Evolutionary conservation across 2,888 invertebrate genomes (phyloP).

Genomic region (Theretra japonica): DNA sequence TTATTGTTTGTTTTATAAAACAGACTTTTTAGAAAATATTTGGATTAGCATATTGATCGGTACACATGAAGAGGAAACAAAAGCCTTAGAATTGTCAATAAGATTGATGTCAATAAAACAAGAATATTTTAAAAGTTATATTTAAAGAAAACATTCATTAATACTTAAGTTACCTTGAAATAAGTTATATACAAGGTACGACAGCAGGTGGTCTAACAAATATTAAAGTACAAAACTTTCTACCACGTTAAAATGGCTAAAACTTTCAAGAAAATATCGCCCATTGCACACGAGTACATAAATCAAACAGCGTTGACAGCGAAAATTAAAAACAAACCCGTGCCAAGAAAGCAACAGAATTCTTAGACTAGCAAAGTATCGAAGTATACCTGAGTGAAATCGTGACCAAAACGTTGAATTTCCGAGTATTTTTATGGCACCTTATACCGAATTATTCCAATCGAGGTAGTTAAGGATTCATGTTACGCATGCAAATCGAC

Average conservation of each 20-base stretch:
- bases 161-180: not conserved
- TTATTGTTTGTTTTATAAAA: not conserved
- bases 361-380: not conserved
- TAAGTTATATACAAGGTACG: not conserved
- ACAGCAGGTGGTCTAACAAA: not conserved
- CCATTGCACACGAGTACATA: constrained; percentile 28
- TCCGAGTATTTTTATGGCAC: constrained; percentile 59
- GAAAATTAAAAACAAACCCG: constrained; percentile 34
- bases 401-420: constrained; percentile 46
- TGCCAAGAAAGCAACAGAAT: constrained; percentile 30
- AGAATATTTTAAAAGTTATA: too few species aligned
- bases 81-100: too few species aligned
- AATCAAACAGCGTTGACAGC: constrained; percentile 11
- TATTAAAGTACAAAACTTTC: not conserved
- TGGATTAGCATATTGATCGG: not conserved
- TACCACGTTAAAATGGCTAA: not conserved
- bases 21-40: not conserved
- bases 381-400: constrained; percentile 29
- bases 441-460: constrained; percentile 66
- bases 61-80: not conserved
- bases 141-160: too few species aligned
- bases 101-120: too few species aligned
- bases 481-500: constrained; percentile 72
- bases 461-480: constrained; percentile 63
- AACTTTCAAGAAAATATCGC: constrained; percentile 16